Conservation (phyloP, 2,797 vertebrate species). For the Lagodon rhomboides region DNA sequence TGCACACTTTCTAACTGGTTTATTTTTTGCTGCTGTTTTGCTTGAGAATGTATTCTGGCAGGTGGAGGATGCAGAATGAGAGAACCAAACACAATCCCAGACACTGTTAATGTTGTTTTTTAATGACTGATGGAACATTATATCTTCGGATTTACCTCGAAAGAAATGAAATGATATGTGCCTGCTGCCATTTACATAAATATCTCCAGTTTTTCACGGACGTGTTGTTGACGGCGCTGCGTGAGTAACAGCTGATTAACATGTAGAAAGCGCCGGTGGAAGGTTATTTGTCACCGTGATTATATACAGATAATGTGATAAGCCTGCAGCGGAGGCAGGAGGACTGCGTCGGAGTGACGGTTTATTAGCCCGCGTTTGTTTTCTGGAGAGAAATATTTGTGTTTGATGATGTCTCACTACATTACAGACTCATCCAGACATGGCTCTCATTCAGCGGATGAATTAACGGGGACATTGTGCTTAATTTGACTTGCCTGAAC, state of each 20-base stretch:
- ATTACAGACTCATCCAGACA: slow-evolving; percentile 9
- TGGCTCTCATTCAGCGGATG: slow-evolving; percentile 20
- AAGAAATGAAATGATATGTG: neutral
- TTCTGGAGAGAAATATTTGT: slow-evolving; percentile 24
- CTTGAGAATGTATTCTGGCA: neutral
- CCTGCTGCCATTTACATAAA: neutral
- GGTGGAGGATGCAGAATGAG: neutral
- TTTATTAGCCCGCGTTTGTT: slow-evolving; percentile 8
- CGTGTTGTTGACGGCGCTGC: slow-evolving; percentile 7
- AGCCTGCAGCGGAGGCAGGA: slow-evolving; percentile 21
- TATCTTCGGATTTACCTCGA: neutral
- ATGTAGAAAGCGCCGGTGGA: neutral
- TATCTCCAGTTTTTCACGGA: neutral
- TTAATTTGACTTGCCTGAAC: slow-evolving; percentile 33
- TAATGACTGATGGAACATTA: too few relatives aligned
- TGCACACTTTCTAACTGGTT: neutral
- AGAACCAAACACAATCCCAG: too few relatives aligned
- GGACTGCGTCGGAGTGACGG: slow-evolving; percentile 2
- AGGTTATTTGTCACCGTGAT: slow-evolving; percentile 8
- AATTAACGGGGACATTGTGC: slow-evolving; percentile 26
- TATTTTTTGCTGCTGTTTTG: neutral
- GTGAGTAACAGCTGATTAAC: slow-evolving; percentile 29
- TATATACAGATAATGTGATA: slow-evolving; percentile 20
- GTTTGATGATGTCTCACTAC: slow-evolving; percentile 34
- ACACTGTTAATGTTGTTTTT: too few relatives aligned